These are phyloP conservation scores for Eleginops maclovinus DNA, from an alignment of 2,113 vertebrate species.

Conservation along the genomic window DNA sequence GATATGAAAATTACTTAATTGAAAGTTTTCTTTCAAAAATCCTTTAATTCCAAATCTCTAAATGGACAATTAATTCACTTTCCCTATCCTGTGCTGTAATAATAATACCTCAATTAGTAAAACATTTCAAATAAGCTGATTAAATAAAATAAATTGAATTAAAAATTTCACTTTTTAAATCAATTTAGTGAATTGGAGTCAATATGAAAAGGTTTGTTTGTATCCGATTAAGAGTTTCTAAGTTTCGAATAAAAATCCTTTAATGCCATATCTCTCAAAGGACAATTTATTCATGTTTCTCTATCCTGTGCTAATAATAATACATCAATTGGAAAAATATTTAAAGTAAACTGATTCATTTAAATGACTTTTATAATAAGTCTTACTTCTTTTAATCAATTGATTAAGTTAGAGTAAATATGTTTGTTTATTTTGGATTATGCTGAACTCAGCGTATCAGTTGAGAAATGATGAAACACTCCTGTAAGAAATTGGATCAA, in stretches of 20 bases:
- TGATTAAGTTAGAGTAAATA: conserved; percentile 3
- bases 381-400: background rate
- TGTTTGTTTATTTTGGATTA: conserved; percentile 30
- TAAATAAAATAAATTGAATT: background rate
- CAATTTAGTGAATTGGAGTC: background rate
- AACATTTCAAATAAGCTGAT: background rate
- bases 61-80: background rate
- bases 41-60: background rate
- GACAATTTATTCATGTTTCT: background rate
- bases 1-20: background rate
- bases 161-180: conserved; percentile 1
- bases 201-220: conserved; percentile 22
- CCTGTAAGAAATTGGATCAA: conserved; percentile 48
- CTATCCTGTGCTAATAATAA: background rate
- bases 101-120: background rate
- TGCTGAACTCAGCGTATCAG: conserved; percentile 15
- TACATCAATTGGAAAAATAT: background rate
- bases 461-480: conserved; percentile 42
- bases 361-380: background rate
- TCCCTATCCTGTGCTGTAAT: background rate
- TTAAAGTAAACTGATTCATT: background rate
- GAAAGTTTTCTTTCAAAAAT: background rate
- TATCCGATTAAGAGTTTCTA: conserved; percentile 19
- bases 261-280: background rate
- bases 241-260: background rate